Conservation (phyloP, 2,113 vertebrate species). For the Glaucidium brasilianum region DNA sequence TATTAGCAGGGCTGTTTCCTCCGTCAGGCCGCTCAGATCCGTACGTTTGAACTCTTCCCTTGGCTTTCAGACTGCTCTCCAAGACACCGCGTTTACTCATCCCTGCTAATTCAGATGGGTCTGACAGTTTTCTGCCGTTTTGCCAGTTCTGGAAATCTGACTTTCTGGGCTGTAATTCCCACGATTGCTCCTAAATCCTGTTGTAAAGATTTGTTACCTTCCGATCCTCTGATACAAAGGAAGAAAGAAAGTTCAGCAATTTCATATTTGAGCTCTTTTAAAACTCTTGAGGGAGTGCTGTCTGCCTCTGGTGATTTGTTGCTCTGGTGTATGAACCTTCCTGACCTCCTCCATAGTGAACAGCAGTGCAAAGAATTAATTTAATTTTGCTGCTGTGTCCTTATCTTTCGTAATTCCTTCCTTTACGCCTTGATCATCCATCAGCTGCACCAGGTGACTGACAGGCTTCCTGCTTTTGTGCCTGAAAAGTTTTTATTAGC, state of each 20-base stretch:
- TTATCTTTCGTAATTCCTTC: constrained; percentile 59
- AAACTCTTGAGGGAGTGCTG: background rate
- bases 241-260: constrained; percentile 8
- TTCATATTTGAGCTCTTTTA: background rate
- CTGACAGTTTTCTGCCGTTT: background rate
- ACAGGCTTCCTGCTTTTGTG: constrained; percentile 56
- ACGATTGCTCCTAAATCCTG: background rate
- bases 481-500: constrained; percentile 37
- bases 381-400: constrained; percentile 46
- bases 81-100: background rate
- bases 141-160: background rate
- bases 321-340: background rate
- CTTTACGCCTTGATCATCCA: constrained; percentile 17
- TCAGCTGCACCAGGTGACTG: constrained; percentile 31
- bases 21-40: background rate
- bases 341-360: constrained; percentile 6
- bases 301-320: background rate
- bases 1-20: constrained; percentile 30
- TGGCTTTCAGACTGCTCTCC: background rate
- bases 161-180: background rate
- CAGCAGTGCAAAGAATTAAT: constrained; percentile 38
- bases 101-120: background rate
- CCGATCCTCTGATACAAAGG: background rate
- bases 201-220: background rate
- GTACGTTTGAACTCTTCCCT: background rate